Conservation (phyloP, 2,888 invertebrate species). For the Deilephila porcellus region DNA sequence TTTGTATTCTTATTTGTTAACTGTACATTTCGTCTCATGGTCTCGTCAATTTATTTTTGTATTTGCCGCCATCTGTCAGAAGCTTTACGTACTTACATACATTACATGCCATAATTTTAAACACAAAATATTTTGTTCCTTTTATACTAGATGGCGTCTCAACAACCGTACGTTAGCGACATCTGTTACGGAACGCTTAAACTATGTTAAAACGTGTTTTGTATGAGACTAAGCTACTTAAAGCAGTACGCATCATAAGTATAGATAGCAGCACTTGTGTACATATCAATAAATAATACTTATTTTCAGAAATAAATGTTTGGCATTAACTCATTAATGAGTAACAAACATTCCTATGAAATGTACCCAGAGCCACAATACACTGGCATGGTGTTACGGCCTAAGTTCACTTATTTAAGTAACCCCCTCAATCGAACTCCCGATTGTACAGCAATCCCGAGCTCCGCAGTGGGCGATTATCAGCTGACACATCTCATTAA, state of each 20-base stretch:
- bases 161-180: background rate
- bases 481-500: too few species aligned
- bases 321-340: too few species aligned
- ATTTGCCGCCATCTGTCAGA: background rate
- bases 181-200: background rate
- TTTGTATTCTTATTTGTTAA: too few species aligned
- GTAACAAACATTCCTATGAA: too few species aligned
- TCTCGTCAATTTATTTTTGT: background rate
- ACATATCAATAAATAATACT: background rate
- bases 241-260: background rate
- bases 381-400: too few species aligned
- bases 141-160: background rate
- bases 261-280: background rate
- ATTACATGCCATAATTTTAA: background rate
- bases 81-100: background rate
- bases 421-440: too few species aligned
- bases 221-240: background rate
- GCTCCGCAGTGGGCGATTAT: too few species aligned
- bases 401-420: too few species aligned
- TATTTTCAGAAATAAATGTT: too few species aligned
- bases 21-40: too few species aligned
- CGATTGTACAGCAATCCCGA: too few species aligned
- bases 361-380: too few species aligned
- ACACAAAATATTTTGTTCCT: background rate
- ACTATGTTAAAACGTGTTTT: background rate